Evolutionary conservation across 2,888 invertebrate genomes (phyloP).

Genomic region (Formica aserva): DNA sequence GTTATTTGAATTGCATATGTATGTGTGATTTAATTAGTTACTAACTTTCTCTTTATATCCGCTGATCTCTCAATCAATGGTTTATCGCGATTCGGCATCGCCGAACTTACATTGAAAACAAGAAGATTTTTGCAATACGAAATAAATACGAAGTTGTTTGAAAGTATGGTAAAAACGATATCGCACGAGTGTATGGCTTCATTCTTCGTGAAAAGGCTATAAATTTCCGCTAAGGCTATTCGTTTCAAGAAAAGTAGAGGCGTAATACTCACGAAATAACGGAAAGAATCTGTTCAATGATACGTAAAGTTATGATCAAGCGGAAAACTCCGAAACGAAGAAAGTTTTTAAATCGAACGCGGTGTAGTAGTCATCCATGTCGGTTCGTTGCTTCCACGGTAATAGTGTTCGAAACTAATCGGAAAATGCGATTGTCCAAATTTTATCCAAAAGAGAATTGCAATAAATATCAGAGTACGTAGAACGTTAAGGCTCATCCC

Average conservation of each 20-base stretch:
- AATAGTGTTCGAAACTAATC: slow-evolving; percentile 47
- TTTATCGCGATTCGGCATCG: not conserved
- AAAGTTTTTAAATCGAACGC: slow-evolving; percentile 69
- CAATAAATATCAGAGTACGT: slow-evolving; percentile 17
- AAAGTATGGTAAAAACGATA: slow-evolving; percentile 32
- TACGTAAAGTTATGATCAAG: slow-evolving; percentile 67
- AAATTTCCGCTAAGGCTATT: slow-evolving; percentile 49
- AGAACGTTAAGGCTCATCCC: not conserved
- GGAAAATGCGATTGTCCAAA: slow-evolving; percentile 34
- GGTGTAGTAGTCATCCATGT: slow-evolving; percentile 61
- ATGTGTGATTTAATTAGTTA: not conserved
- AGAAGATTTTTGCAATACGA: not conserved
- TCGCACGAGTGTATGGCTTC: slow-evolving; percentile 13
- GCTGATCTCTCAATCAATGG: not conserved
- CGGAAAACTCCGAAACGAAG: slow-evolving; percentile 66
- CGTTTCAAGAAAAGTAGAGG: slow-evolving; percentile 28
- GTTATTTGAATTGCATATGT: not conserved
- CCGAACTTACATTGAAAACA: not conserved
- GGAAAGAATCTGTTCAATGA: slow-evolving; percentile 67
- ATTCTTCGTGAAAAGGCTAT: not conserved
- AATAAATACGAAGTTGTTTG: slow-evolving; percentile 21
- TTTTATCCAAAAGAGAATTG: slow-evolving; percentile 10
- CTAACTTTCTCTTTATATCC: slow-evolving; percentile 2
- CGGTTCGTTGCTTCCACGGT: slow-evolving; percentile 54
- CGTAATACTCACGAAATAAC: slow-evolving; percentile 60